A percentile compares a stretch with the other conserved stretches of the same genome.
Evolutionary conservation across 1,140 invertebrate species (phyloP).

Genomic region (Elymnias hypermnestra): DNA sequence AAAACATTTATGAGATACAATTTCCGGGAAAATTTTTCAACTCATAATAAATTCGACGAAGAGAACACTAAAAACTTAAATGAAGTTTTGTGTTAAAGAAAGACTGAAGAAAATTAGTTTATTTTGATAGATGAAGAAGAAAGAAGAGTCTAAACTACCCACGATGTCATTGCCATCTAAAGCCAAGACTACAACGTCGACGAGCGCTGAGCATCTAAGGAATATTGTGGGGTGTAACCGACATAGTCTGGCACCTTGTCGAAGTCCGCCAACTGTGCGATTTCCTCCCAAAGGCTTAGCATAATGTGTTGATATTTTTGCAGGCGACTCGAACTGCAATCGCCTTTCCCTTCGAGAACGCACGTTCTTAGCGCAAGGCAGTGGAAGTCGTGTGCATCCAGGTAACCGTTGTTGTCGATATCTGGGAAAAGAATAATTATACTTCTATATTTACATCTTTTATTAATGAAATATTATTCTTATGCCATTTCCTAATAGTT

Average conservation of each 20-base stretch:
- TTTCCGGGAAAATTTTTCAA: too few species aligned
- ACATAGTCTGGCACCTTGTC: slow-evolving; percentile 83
- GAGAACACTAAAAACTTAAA: too few species aligned
- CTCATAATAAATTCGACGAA: too few species aligned
- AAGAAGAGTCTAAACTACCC: neutral
- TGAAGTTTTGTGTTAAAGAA: too few species aligned
- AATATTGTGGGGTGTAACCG: slow-evolving; percentile 45
- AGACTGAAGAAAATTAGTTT: too few species aligned
- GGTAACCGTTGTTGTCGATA: slow-evolving; percentile 88
- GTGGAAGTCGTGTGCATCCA: slow-evolving; percentile 88
- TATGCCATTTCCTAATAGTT: too few species aligned
- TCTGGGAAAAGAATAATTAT: slow-evolving; percentile 73
- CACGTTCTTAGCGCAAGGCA: slow-evolving; percentile 88
- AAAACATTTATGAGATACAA: too few species aligned
- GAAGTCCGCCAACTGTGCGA: slow-evolving; percentile 88
- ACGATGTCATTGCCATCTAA: slow-evolving; percentile 5
- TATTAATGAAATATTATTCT: too few species aligned
- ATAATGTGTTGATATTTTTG: slow-evolving; percentile 88
- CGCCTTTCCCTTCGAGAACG: slow-evolving; percentile 87
- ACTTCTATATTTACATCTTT: neutral
- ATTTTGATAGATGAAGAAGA: neutral
- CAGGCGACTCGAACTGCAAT: slow-evolving; percentile 81
- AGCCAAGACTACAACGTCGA: slow-evolving; percentile 14
- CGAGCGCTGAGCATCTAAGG: slow-evolving; percentile 2
- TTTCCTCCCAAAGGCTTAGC: slow-evolving; percentile 89